Conservation (phyloP, 2,888 invertebrate species). For the Eupithecia pulchellata region DNA sequence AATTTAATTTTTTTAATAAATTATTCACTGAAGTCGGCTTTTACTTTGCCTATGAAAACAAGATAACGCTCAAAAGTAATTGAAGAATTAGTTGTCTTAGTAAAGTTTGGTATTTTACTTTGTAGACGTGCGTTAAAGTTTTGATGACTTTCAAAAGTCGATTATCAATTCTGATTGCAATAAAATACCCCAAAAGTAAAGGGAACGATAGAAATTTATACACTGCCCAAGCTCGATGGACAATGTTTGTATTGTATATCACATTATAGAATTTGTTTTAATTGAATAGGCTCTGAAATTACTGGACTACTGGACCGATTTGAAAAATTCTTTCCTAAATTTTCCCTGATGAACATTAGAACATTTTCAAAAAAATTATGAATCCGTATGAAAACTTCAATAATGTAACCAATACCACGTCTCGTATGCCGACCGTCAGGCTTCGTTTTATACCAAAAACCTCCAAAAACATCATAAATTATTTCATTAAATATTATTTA, state of each 20-base stretch:
- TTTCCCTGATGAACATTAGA: no score
- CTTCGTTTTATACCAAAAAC: neutral
- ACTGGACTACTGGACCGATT: no score
- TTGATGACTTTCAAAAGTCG: conserved; percentile 10
- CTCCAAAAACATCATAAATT: neutral
- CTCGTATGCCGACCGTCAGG: neutral
- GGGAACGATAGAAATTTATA: neutral
- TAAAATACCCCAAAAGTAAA: neutral
- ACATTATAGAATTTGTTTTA: no score
- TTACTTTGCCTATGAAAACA: neutral
- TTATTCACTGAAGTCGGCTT: neutral
- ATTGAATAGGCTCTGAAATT: no score
- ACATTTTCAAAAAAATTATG: no score
- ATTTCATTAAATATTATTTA: neutral
- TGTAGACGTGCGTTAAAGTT: conserved; percentile 5
- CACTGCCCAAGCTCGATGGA: no score
- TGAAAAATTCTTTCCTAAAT: no score
- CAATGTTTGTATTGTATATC: no score
- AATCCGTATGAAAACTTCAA: no score
- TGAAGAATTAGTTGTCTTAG: conserved; percentile 1
- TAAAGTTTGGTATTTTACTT: conserved; percentile 9
- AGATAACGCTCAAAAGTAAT: conserved; percentile 4
- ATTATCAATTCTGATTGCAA: conserved; percentile 5
- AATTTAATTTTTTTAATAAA: conserved; percentile 14
- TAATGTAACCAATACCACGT: no score